These are phyloP conservation scores for Amazonetta brasiliensis DNA, from an alignment of 2,797 vertebrate species.

Conservation along the genomic window DNA sequence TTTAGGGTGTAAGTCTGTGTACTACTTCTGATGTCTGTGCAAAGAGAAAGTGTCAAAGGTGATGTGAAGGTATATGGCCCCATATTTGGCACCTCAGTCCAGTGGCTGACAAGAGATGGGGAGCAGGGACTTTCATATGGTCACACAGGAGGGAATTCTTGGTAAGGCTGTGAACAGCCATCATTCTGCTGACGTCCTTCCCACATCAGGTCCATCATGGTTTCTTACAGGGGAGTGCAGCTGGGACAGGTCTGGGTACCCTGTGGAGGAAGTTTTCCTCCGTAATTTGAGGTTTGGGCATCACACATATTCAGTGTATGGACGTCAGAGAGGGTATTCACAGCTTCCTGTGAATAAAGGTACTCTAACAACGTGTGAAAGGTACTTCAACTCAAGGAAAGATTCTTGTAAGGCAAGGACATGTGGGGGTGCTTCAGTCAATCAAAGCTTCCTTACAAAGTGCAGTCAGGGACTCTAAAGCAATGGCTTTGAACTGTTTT, in stretches of 20 bases:
- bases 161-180: neutral
- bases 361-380: neutral
- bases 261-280: neutral
- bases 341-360: neutral
- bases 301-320: neutral
- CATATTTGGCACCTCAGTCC: neutral
- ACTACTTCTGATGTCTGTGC: neutral
- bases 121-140: neutral
- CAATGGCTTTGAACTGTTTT: neutral
- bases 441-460: neutral
- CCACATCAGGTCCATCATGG: neutral
- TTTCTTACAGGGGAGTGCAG: neutral
- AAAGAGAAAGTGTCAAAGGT: neutral
- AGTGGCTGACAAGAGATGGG: neutral
- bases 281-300: neutral
- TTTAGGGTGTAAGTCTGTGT: neutral
- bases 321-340: neutral
- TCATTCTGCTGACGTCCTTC: neutral
- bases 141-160: neutral
- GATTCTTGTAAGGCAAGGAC: neutral
- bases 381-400: neutral
- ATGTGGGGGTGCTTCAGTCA: neutral
- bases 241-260: neutral
- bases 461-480: neutral
- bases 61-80: neutral